Evolutionary conservation across 23 tunicate species (phyloP), one percentile per base, ranked within the genome.

Genomic region (Pegea sp.): DNA sequence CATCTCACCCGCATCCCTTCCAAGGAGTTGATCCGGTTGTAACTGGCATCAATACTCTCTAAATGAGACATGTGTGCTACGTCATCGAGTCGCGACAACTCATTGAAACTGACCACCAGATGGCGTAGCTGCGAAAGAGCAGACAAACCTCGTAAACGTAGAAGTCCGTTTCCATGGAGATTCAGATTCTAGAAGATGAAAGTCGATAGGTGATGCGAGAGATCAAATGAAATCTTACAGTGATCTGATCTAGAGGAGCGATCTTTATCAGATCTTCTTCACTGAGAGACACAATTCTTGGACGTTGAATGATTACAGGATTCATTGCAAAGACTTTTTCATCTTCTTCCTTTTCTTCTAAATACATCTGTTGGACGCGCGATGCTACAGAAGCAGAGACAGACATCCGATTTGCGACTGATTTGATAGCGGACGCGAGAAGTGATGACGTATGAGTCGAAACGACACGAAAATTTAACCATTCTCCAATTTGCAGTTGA

Each of bases 141-240:
- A 54, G 57, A 48, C 23, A 84, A 49, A 26, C 95, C 84, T 53
- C 69, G 69, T 58, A 84, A 54, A 18, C 72, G 63, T n/a, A 63
- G 70, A 27, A 84, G 69, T 8, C 95, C 95, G 63, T 84, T 84
- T 0, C 84, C 84, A 42, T 84, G 95, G 3, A 84, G 69, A 60
- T 84, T 84, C 26, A 78, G 31, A 4, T 56, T 59, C 92, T 77
- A 31, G 22, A n/a, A 50, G 22, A 19, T 24, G 21, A 50, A 11
- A n/a, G 20, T 50, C 55, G 7, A 50, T n/a, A 8, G 7, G n/a
- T n/a, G n/a, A n/a, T n/a, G n/a, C n/a, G n/a, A n/a, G n/a, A n/a
- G n/a, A n/a, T n/a, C n/a, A n/a, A n/a, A n/a, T n/a, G n/a, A 50
- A 24, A 54, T 24, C 81, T 67, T 31, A 84, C 95, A 2, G 95